Conservation (phyloP, 2,113 vertebrate genomes). For the Beaufortia kweichowensis region DNA sequence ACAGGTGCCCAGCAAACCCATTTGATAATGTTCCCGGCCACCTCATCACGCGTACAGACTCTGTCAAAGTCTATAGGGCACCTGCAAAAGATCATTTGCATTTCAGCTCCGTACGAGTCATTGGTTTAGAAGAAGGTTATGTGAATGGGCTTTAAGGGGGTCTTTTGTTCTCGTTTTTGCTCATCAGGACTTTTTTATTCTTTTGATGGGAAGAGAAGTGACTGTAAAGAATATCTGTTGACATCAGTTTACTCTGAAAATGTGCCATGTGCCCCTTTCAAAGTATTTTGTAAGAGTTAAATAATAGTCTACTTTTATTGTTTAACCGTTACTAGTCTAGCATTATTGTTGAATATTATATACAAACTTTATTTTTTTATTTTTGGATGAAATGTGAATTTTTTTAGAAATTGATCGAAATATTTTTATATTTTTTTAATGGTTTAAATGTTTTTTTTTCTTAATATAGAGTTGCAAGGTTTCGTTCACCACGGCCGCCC, state of each 20-base stretch:
- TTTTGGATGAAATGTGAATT: not conserved
- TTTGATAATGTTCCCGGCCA: conserved; percentile 4
- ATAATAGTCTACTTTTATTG: too few relatives aligned
- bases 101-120: conserved; percentile 36
- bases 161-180: conserved; percentile 34
- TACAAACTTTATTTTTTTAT: not conserved
- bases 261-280: not conserved
- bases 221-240: conserved; percentile 3
- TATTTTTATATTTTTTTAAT: not conserved
- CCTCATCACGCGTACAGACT: not conserved
- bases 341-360: too few relatives aligned
- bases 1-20: conserved; percentile 28
- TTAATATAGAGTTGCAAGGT: conserved; percentile 83
- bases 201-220: not conserved
- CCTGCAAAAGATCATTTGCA: conserved; percentile 36
- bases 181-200: conserved; percentile 47
- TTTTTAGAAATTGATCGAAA: not conserved
- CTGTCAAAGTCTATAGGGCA: not conserved
- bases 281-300: too few relatives aligned
- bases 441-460: conserved; percentile 8
- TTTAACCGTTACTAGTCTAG: too few relatives aligned
- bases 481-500: conserved; percentile 86
- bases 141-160: not conserved
- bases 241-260: not conserved
- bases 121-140: not conserved